Evolutionary conservation across 2,888 invertebrate species (phyloP).

Genomic region (Vannuccia rotundouncinata): DNA sequence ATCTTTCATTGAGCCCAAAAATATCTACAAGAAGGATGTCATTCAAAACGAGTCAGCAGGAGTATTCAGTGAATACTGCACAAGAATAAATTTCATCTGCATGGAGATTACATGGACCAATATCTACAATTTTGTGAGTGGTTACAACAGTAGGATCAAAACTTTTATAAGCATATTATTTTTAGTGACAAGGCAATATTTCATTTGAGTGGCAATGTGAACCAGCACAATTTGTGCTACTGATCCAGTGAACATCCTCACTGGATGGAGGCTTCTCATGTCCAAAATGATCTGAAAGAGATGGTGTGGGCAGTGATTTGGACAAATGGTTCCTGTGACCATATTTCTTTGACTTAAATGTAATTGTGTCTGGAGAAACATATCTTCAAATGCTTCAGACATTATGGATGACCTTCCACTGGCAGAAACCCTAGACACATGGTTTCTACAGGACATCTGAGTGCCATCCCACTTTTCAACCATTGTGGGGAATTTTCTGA

Average conservation of each 20-base stretch:
- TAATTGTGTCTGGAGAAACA: constrained; percentile 24
- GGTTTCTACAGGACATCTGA: constrained; percentile 30
- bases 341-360: constrained; percentile 1
- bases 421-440: constrained; percentile 19
- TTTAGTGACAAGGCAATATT: constrained; percentile 18
- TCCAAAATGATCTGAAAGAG: constrained; percentile 30
- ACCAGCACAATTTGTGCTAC: constrained; percentile 20
- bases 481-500: constrained; percentile 14
- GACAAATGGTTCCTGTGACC: constrained; percentile 6
- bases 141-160: constrained; percentile 19
- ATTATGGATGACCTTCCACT: constrained; percentile 23
- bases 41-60: constrained; percentile 25
- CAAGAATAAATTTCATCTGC: constrained; percentile 23
- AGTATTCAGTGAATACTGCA: constrained; percentile 27
- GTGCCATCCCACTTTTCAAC: constrained; percentile 14
- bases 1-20: constrained; percentile 22
- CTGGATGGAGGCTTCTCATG: constrained; percentile 30
- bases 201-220: constrained; percentile 17
- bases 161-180: too few relatives aligned
- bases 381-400: constrained; percentile 24
- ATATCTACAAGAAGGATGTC: not conserved
- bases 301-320: constrained; percentile 29
- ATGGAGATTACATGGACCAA: constrained; percentile 25
- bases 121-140: not conserved
- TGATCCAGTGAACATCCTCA: constrained; percentile 8